Evolutionary conservation across 2,888 invertebrate species (phyloP), one percentile per base, ranked within the genome.

Genomic region (Calephelis perditalis): DNA sequence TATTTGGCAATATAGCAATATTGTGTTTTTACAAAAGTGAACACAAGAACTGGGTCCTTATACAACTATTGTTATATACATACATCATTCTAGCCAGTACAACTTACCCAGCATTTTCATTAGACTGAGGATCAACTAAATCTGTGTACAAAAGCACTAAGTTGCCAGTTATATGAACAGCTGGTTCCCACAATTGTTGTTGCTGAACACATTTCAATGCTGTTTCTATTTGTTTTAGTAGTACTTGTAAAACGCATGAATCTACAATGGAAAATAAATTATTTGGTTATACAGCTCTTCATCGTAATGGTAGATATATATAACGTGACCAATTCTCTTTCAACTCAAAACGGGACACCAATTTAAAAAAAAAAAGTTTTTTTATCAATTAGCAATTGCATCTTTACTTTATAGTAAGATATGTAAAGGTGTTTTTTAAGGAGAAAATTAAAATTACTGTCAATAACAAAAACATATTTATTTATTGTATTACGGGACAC

Each of bases 161-260:
- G 12, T 77, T 57, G 11, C 71, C 71, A 0, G 81, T 70, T 2
- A 70, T 68, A 0, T 66, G 62, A 2, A 73, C 62, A 0, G 79
- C 80, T 62, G 69, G 68, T 1, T 68, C 64, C 0, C 46, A 49
- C 0, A 78, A 55, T 0, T 65, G 63, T 46, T 81, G 77, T 6
- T 58, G 73, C 58, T 83, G 83, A 12, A 84, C 73, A 69, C 83
- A 82, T 63, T 81, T 82, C 4, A 89, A 70, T 3, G 78, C 71
- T 0, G 71, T 68, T 65, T 91, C 89, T 12, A 84, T 68, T 70
- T 90, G 89, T 63, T 82, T 84, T 6, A 84, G 62, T 1, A 87
- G 67, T 5, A 88, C 73, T 81, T 87, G 88, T 7, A 91, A 63
- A 56, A 77, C 73, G 62, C 91, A 91, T 0, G 86, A 82, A 58